These are phyloP conservation scores for Trachelus iudaicus DNA, from an alignment of 2,888 invertebrate genomes.

Conservation along the genomic window DNA sequence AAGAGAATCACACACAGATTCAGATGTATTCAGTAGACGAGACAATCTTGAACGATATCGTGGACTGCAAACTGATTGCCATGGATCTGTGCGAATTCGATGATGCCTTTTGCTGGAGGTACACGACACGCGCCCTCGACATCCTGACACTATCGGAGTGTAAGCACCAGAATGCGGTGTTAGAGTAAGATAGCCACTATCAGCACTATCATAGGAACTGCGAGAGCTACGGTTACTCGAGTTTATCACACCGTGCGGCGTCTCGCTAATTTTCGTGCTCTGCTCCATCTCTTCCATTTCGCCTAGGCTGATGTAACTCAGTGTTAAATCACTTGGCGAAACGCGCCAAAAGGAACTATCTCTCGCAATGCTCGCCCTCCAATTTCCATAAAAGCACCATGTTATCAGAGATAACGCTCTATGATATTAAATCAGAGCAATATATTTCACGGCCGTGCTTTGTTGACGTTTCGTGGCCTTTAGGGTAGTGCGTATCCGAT, in stretches of 20 bases:
- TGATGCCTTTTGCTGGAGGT: constrained; percentile 19
- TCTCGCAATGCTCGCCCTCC: neutral
- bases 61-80: constrained; percentile 34
- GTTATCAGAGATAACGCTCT: neutral
- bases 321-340: constrained; percentile 9
- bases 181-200: constrained; percentile 50
- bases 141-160: constrained; percentile 32
- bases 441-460: neutral
- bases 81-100: constrained; percentile 35
- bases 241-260: constrained; percentile 33
- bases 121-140: constrained; percentile 23
- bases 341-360: constrained; percentile 15
- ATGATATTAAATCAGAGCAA: neutral
- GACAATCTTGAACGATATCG: constrained; percentile 38
- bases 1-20: constrained; percentile 26
- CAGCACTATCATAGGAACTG: constrained; percentile 36
- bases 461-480: neutral
- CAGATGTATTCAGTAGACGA: constrained; percentile 31
- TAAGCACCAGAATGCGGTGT: constrained; percentile 43
- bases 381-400: neutral
- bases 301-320: neutral
- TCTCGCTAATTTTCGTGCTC: constrained; percentile 31
- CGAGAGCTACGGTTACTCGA: constrained; percentile 24
- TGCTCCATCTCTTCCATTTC: constrained; percentile 23
- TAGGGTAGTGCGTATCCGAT: neutral